phyloP scores from a whole-genome alignment of 2,888 invertebrate genomes.

The Lysandra coridon region DNA sequence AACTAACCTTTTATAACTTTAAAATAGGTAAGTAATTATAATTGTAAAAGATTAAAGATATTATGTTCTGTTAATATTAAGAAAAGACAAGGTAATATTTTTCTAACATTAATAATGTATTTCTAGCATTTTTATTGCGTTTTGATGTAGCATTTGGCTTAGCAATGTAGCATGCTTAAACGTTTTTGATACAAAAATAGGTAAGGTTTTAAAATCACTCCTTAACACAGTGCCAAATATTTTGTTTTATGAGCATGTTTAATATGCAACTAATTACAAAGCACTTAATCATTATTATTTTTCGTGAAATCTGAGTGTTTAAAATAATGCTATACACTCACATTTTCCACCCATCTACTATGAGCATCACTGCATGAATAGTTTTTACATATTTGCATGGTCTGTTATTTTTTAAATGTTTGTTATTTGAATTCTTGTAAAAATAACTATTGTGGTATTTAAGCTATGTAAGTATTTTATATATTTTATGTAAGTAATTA shows the following conservation, averaged over 20 bases:
- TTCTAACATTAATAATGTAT: not conserved
- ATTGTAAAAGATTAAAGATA: not conserved
- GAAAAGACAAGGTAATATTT: not conserved
- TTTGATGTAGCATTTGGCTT: not conserved
- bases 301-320: not conserved
- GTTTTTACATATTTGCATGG: slow-evolving; percentile 7
- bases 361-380: not conserved
- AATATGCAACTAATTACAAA: not conserved
- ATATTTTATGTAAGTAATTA: not conserved
- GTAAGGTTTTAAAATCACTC: not conserved
- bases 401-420: not conserved
- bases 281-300: not conserved
- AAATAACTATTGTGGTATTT: not conserved
- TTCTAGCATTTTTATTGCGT: not conserved
- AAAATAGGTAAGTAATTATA: not conserved
- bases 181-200: not conserved
- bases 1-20: not conserved
- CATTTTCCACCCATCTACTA: not conserved
- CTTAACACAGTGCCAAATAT: not conserved
- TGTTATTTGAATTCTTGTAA: not conserved
- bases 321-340: not conserved
- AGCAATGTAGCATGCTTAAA: not conserved
- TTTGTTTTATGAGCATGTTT: not conserved
- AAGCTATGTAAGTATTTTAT: not conserved
- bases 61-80: not conserved